Percentiles rank a stretch among this genome's conserved stretches.
These are phyloP conservation scores for Edolisoma coerulescens DNA, from an alignment of 2,113 vertebrate species.

Conservation along the genomic window DNA sequence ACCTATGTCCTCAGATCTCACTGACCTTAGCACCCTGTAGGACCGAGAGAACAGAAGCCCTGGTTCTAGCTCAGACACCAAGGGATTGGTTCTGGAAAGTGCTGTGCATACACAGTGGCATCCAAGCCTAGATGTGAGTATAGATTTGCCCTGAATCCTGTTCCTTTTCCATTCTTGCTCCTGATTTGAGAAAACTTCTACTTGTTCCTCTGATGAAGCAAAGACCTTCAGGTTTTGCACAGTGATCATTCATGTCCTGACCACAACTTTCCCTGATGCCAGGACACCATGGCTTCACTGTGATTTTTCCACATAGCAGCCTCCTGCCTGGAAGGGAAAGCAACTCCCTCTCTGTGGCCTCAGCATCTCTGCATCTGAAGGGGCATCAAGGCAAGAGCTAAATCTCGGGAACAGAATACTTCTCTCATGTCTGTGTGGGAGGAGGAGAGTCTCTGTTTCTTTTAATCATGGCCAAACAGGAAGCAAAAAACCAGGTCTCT, in stretches of 20 bases:
- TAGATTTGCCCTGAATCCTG: neutral
- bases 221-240: neutral
- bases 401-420: neutral
- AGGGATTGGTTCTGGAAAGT: too few relatives aligned
- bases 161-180: neutral
- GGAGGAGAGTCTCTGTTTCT: neutral
- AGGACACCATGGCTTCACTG: neutral
- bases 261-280: neutral
- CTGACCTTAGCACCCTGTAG: neutral
- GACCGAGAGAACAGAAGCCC: neutral
- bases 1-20: neutral
- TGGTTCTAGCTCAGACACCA: neutral
- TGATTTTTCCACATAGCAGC: neutral
- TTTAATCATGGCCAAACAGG: neutral
- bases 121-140: neutral
- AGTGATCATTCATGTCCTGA: neutral
- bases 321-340: neutral
- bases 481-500: neutral
- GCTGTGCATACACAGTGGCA: neutral
- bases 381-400: neutral
- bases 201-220: neutral
- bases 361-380: neutral
- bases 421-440: neutral
- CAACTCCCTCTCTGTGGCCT: neutral
- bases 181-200: neutral